Conservation (phyloP, 2,797 vertebrate genomes). For the Pantherophis vulpinus region DNA sequence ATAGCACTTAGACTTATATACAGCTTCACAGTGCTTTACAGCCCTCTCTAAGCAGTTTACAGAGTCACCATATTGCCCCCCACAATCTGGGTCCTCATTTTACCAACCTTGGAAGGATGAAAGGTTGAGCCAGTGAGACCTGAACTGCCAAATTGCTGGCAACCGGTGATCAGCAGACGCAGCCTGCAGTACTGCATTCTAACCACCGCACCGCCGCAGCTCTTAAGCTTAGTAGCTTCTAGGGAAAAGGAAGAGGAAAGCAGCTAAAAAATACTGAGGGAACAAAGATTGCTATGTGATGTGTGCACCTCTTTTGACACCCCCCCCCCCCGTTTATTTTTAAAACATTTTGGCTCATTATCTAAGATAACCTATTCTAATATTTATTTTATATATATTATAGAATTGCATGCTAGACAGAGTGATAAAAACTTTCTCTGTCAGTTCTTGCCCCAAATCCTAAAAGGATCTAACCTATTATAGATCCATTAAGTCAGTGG, state of each 20-base stretch:
- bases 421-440: not conserved
- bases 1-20: no score
- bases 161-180: no score
- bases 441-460: not conserved
- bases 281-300: not conserved
- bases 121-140: no score
- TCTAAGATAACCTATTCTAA: not conserved
- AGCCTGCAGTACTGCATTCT: no score
- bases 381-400: not conserved
- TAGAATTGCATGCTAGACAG: not conserved
- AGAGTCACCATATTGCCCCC: no score
- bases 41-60: no score
- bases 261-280: not conserved
- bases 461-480: not conserved
- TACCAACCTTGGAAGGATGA: no score
- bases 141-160: no score
- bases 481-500: not conserved
- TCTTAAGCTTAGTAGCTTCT: not conserved
- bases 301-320: not conserved
- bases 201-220: no score
- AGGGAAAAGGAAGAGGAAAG: not conserved
- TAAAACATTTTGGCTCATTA: not conserved
- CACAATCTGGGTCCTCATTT: no score
- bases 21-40: no score
- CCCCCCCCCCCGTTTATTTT: not conserved